phyloP scores from a whole-genome alignment of 1,140 invertebrate species.

The Caerostris darwini region DNA sequence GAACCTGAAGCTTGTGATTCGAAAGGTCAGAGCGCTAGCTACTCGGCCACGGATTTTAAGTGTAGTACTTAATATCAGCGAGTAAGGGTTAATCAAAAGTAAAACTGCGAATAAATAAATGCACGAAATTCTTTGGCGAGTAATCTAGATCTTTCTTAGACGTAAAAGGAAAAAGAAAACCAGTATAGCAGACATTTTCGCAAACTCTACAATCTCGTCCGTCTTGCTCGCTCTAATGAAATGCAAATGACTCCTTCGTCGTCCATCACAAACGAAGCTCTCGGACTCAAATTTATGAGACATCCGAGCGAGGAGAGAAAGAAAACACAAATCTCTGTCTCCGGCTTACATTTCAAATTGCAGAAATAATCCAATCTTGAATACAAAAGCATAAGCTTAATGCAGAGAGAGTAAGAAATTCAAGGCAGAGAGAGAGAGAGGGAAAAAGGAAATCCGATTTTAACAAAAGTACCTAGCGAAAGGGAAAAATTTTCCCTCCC shows the following conservation, averaged over 20 bases:
- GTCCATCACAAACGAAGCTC: not conserved
- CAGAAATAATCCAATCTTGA: constrained; percentile 32
- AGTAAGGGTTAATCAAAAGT: too few relatives aligned
- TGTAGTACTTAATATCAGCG: too few relatives aligned
- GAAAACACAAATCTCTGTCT: not conserved
- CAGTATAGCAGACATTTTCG: not conserved
- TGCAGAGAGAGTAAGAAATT: not conserved
- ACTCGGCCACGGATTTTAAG: not conserved
- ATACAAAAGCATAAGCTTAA: constrained; percentile 12
- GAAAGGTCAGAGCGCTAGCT: too few relatives aligned
- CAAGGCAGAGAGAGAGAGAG: not conserved
- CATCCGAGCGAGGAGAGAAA: not conserved
- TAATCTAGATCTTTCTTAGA: not conserved
- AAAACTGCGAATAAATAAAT: too few relatives aligned
- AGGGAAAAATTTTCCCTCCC: not conserved
- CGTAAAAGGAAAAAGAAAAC: too few relatives aligned
- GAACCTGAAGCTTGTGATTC: too few relatives aligned
- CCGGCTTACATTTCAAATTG: constrained; percentile 36
- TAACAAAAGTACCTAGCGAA: constrained; percentile 31
- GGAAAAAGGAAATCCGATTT: constrained; percentile 17
- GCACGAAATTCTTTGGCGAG: too few relatives aligned
- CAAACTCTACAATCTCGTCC: not conserved
- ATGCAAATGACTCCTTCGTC: constrained; percentile 3
- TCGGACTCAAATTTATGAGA: constrained; percentile 13
- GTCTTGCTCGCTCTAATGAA: not conserved